Conservation (phyloP, 2,888 invertebrate genomes). For the Ypsolopha sequella region DNA sequence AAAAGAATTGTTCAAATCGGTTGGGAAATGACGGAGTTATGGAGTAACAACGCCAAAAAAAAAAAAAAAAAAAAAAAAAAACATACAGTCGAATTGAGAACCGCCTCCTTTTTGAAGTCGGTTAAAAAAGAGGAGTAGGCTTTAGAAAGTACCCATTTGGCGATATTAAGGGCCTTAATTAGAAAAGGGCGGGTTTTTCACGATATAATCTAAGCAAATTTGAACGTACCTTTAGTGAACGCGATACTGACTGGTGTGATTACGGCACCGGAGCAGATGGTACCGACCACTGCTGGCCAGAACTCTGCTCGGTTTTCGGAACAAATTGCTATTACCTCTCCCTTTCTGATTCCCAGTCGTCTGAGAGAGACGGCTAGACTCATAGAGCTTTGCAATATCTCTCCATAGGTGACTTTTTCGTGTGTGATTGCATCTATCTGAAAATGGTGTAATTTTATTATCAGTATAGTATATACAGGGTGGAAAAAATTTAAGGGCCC, state of each 20-base stretch:
- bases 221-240: constrained; percentile 4
- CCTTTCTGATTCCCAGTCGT: constrained; percentile 39
- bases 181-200: too few relatives aligned
- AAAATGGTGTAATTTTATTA: not conserved
- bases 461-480: too few relatives aligned
- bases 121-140: too few relatives aligned
- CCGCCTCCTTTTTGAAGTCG: too few relatives aligned
- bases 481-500: too few relatives aligned
- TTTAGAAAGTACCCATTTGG: too few relatives aligned
- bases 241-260: constrained; percentile 1
- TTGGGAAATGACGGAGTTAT: too few relatives aligned
- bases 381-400: constrained; percentile 36
- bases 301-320: constrained; percentile 43
- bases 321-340: constrained; percentile 40
- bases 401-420: constrained; percentile 26
- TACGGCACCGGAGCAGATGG: constrained; percentile 16
- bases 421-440: constrained; percentile 44
- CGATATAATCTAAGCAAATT: not conserved
- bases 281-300: constrained; percentile 33
- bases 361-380: constrained; percentile 45
- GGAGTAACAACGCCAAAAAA: too few relatives aligned
- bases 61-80: too few relatives aligned
- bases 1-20: too few relatives aligned
- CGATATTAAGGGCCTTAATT: too few relatives aligned
- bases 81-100: too few relatives aligned